These are phyloP conservation scores for Lutjanus argentimaculatus DNA, from an alignment of 2,797 vertebrate genomes.

Conservation along the genomic window DNA sequence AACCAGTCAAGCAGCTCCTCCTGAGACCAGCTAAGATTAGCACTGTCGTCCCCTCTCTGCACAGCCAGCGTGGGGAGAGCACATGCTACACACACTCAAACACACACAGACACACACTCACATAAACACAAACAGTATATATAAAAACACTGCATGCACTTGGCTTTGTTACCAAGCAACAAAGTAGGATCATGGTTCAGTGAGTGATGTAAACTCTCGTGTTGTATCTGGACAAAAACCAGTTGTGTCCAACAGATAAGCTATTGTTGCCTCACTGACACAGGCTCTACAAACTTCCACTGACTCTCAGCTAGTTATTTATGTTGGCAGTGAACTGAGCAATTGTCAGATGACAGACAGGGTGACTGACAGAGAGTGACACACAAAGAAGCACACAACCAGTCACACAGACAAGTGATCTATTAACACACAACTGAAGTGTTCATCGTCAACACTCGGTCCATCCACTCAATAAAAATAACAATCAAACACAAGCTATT, in stretches of 20 bases:
- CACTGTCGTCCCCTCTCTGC: slow-evolving; percentile 14
- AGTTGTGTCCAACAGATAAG: slow-evolving; percentile 68
- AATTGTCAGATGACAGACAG: slow-evolving; percentile 58
- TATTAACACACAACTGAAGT: slow-evolving; percentile 18
- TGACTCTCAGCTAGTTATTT: slow-evolving; percentile 56
- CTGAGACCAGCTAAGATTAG: slow-evolving; percentile 45
- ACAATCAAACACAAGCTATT: not conserved
- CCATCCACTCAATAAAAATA: not conserved
- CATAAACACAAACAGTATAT: slow-evolving; percentile 24
- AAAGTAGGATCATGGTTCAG: slow-evolving; percentile 54
- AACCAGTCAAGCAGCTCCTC: slow-evolving; percentile 64
- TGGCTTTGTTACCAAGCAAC: slow-evolving; percentile 73
- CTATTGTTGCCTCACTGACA: slow-evolving; percentile 66
- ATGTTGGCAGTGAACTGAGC: slow-evolving; percentile 55
- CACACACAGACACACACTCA: slow-evolving; percentile 22
- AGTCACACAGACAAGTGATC: slow-evolving; percentile 16
- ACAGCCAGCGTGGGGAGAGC: slow-evolving; percentile 28
- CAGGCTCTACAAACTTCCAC: slow-evolving; percentile 60
- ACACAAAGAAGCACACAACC: slow-evolving; percentile 27
- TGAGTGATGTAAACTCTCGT: slow-evolving; percentile 49
- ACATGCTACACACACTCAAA: slow-evolving; percentile 18
- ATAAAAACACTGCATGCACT: slow-evolving; percentile 22
- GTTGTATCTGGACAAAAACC: slow-evolving; percentile 60
- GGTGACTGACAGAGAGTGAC: slow-evolving; percentile 27
- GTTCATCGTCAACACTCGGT: slow-evolving; percentile 6